Evolutionary conservation across 2,797 vertebrate species (phyloP).

Genomic region (Leptatherina wallacei): DNA sequence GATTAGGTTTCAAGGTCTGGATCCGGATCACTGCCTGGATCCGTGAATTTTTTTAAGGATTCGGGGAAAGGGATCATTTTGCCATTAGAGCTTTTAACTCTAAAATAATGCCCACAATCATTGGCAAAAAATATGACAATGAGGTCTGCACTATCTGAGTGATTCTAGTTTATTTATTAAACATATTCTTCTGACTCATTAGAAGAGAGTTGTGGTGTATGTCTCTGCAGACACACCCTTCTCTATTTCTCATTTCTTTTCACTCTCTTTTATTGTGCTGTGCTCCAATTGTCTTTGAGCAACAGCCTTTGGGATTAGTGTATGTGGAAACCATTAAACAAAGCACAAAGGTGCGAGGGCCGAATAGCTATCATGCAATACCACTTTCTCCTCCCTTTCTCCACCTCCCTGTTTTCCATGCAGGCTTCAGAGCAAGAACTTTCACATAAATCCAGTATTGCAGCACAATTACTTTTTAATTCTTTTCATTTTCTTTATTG

Average conservation of each 20-base stretch:
- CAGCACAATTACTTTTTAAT: too few relatives aligned
- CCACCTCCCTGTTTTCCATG: background rate
- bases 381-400: background rate
- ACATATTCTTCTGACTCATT: background rate
- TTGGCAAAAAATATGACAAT: too few relatives aligned
- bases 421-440: background rate
- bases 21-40: too few relatives aligned
- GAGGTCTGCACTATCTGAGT: too few relatives aligned
- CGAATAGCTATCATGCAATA: background rate
- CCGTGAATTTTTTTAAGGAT: too few relatives aligned
- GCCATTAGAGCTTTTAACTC: too few relatives aligned
- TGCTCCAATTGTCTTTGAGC: background rate
- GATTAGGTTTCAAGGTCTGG: too few relatives aligned
- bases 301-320: background rate
- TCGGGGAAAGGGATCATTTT: too few relatives aligned
- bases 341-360: background rate
- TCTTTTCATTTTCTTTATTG: too few relatives aligned
- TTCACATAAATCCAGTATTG: background rate
- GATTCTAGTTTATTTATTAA: background rate
- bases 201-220: background rate
- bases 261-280: background rate
- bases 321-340: background rate
- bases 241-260: background rate
- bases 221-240: background rate
- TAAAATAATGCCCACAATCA: too few relatives aligned